Base-by-base conservation (phyloP, 2,113 vertebrate genomes). In the Morone chrysops region DNA sequence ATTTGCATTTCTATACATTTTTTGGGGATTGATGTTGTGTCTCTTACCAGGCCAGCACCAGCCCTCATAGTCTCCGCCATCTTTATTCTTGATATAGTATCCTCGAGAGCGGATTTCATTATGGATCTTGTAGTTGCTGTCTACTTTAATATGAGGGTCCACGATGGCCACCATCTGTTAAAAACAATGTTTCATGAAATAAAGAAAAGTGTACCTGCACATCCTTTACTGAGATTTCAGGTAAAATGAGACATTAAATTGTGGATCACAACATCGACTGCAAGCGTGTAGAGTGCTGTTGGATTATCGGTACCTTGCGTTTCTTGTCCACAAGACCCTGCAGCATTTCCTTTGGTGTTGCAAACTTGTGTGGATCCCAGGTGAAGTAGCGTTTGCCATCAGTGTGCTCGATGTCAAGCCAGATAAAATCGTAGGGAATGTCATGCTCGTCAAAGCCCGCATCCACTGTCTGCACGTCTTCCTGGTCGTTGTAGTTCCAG, bases 381-480 rank as follows among this genome's bases (percentile, higher is more conserved):
- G 98, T 99, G 89, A 99, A 99, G 85, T 99, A 99, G 51, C 98
- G 97, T 65, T 99, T 99, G 59, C 98, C 98, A 14, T 99, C 97
- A 0, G 97, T 95, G 83, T 99, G 98, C 66, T 99, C 98, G 0
- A 99, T 99, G 90, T 99, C 98, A 6, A 99, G 94, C 98, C 98
- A 99, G 72, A 99, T 96, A 12, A 97, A 96, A 56, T 99, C 98
- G 4, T 96, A 98, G 1, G 97, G 98, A 72, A 99, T 92, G 84
- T 97, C 95, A 16, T 99, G 96, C 20, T 96, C 94, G 20, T 98
- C 97, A 0, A 99, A 98, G 2, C 97, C 97, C 0, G 85, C 86
- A 62, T 97, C 96, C 31, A 99, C 97, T 0, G 93, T 71, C 5
- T 90, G 91, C 71, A 99, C 97, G 0, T 99, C 98, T 0, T 96